Percentiles rank a stretch among this genome's conserved stretches.
phyloP scores from a whole-genome alignment of 2,888 invertebrate genomes.

The Strigamia transsilvanica region DNA sequence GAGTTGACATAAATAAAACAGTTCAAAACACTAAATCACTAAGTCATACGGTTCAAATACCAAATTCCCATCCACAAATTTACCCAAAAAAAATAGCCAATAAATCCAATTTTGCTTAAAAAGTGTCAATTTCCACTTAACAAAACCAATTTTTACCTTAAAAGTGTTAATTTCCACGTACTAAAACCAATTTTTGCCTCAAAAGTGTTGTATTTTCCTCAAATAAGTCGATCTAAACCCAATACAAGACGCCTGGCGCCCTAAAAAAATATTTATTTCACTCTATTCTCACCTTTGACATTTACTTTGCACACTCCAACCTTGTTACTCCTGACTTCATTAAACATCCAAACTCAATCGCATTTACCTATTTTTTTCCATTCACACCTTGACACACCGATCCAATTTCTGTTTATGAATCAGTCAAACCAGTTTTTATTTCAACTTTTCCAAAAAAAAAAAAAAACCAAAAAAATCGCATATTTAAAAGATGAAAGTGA shows the following conservation, averaged over 20 bases:
- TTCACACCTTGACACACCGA: slow-evolving; percentile 35
- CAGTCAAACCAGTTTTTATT: slow-evolving; percentile 34
- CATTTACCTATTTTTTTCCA: slow-evolving; percentile 30
- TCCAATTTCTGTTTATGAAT: slow-evolving; percentile 17
- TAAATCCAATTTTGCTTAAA: no score
- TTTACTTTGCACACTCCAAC: background rate
- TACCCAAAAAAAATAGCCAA: background rate
- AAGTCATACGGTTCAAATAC: background rate
- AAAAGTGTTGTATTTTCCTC: no score
- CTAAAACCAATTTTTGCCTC: no score
- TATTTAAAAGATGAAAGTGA: background rate
- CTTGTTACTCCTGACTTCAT: slow-evolving; percentile 43
- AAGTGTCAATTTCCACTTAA: no score
- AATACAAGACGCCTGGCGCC: no score
- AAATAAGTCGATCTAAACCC: no score
- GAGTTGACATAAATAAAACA: slow-evolving; percentile 32
- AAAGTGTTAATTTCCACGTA: no score
- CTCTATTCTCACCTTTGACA: background rate
- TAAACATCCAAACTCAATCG: background rate
- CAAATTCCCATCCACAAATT: no score
- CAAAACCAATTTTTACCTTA: no score
- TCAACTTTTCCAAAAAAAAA: background rate
- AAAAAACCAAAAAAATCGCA: background rate
- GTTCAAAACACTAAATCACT: slow-evolving; percentile 29
- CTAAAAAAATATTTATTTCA: background rate